These are phyloP conservation scores for Pachyuromys duprasi DNA, from an alignment of 2,797 vertebrate species.

Conservation along the genomic window DNA sequence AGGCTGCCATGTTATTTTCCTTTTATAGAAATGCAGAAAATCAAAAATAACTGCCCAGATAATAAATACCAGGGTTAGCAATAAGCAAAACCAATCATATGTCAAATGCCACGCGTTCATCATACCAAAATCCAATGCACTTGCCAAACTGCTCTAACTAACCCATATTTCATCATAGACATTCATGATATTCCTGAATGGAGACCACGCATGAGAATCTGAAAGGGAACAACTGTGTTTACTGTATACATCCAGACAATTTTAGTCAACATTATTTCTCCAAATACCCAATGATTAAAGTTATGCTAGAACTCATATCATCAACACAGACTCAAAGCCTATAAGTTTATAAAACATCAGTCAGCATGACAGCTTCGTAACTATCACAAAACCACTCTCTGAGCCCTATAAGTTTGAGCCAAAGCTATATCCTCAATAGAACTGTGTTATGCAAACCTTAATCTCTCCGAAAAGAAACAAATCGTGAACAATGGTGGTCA, in stretches of 20 bases:
- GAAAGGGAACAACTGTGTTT: neutral
- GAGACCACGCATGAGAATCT: neutral
- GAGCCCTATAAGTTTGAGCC: neutral
- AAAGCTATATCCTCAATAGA: neutral
- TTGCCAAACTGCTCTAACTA: neutral
- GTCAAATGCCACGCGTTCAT: neutral
- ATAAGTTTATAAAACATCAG: neutral
- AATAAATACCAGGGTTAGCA: neutral
- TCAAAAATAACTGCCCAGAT: neutral
- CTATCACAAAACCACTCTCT: neutral
- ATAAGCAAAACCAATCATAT: neutral
- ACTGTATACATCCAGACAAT: neutral
- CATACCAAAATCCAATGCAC: neutral
- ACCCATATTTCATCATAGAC: neutral
- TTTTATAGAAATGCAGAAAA: conserved; percentile 40
- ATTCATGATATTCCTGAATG: neutral
- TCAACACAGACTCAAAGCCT: neutral
- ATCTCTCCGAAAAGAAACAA: neutral
- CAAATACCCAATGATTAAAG: neutral
- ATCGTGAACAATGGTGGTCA: neutral
- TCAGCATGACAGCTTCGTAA: neutral
- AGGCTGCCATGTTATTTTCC: neutral
- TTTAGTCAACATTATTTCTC: neutral
- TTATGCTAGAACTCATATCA: neutral
- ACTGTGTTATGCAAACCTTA: neutral